These are phyloP conservation scores for Drosophila ogumai DNA, from an alignment of 1,140 invertebrate genomes.

Conservation along the genomic window DNA sequence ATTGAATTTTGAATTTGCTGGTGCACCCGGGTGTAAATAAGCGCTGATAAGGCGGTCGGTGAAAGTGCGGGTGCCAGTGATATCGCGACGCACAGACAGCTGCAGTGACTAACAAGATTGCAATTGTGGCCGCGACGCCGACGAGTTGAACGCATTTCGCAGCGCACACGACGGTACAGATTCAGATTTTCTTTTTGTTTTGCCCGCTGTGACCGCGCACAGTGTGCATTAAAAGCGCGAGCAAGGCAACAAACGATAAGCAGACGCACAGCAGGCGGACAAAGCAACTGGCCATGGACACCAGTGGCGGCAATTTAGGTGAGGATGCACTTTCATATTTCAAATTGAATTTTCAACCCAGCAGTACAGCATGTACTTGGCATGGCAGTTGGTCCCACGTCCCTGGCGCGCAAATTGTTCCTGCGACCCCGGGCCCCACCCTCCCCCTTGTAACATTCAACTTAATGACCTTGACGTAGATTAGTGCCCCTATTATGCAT, in stretches of 20 bases:
- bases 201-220: constrained; percentile 21
- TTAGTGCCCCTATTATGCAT: neutral
- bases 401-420: constrained; percentile 68
- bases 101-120: neutral
- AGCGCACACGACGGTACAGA: constrained; percentile 29
- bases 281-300: constrained; percentile 43
- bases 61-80: constrained; percentile 28
- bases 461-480: neutral
- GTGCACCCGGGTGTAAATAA: constrained; percentile 18
- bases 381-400: constrained; percentile 67
- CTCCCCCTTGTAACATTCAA: no score
- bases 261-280: neutral
- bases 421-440: neutral
- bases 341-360: constrained; percentile 80
- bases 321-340: constrained; percentile 58
- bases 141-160: constrained; percentile 37
- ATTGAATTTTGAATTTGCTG: constrained; percentile 55
- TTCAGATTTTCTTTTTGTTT: constrained; percentile 57
- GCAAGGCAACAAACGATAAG: neutral
- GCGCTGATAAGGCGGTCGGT: constrained; percentile 4
- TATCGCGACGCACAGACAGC: constrained; percentile 16
- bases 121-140: constrained; percentile 23
- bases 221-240: constrained; percentile 7
- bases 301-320: constrained; percentile 49
- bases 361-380: constrained; percentile 44